Evolutionary conservation across 35 echinoderm and acorn worm species (phyloP).

Genomic region (Chiridota heheva): DNA sequence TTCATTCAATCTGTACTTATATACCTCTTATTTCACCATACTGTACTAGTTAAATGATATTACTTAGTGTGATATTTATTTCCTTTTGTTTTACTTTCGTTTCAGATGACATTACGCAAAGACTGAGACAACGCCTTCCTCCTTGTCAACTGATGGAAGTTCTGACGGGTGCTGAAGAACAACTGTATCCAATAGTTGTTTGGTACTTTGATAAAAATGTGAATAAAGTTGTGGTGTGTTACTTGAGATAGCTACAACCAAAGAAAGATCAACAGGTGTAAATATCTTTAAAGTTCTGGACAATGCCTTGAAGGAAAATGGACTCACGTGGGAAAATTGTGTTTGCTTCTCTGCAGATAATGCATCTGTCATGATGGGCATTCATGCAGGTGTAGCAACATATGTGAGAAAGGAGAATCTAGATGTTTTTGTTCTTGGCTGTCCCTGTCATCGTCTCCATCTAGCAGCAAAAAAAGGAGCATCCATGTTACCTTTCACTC

Average conservation of each 20-base stretch:
- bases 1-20: no score
- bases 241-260: slow-evolving; percentile 34
- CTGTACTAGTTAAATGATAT: no score
- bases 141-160: slow-evolving; percentile 67
- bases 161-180: slow-evolving; percentile 58
- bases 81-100: neutral
- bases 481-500: neutral
- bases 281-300: slow-evolving; percentile 68
- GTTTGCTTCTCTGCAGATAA: slow-evolving; percentile 65
- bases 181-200: slow-evolving; percentile 69
- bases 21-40: no score
- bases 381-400: slow-evolving; percentile 43
- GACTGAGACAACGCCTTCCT: slow-evolving; percentile 47
- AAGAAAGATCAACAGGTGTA: slow-evolving; percentile 57
- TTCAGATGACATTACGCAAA: slow-evolving; percentile 45
- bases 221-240: slow-evolving; percentile 34
- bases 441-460: slow-evolving; percentile 62
- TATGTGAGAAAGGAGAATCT: slow-evolving; percentile 70
- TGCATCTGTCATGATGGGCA: slow-evolving; percentile 70
- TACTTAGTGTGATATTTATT: neutral
- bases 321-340: slow-evolving; percentile 39
- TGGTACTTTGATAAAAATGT: slow-evolving; percentile 58
- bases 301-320: slow-evolving; percentile 29
- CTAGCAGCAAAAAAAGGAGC: slow-evolving; percentile 62
- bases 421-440: slow-evolving; percentile 63